Percentiles rank a stretch among this genome's conserved stretches.
Conservation (phyloP, 2,113 vertebrate species). For the Amphilophus citrinellus region DNA sequence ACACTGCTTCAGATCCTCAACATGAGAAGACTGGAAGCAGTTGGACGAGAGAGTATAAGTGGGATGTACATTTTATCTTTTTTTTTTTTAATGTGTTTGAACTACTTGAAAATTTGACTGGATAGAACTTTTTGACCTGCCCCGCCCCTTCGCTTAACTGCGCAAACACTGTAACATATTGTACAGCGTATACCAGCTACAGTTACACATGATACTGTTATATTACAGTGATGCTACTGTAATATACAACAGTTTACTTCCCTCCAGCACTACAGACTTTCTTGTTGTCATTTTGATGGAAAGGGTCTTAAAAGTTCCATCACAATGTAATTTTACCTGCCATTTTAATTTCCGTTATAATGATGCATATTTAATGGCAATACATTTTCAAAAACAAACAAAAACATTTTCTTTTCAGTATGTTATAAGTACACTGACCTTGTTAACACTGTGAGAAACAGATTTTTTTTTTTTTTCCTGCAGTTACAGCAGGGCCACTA, state of each 20-base stretch:
- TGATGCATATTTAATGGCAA: background rate
- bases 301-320: background rate
- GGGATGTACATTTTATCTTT: background rate
- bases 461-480: background rate
- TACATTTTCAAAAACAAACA: background rate
- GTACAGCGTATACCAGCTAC: background rate
- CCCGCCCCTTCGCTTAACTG: background rate
- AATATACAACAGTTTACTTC: background rate
- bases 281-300: background rate
- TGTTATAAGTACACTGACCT: background rate
- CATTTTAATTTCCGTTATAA: background rate
- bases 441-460: background rate
- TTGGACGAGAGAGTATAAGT: background rate
- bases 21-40: background rate
- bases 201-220: background rate
- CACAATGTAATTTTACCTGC: background rate
- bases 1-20: constrained; percentile 21
- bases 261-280: background rate
- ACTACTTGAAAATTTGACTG: background rate
- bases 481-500: background rate
- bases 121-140: background rate
- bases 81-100: constrained; percentile 1
- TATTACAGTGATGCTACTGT: background rate
- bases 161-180: background rate
- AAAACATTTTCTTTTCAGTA: too few species aligned